phyloP scores from a whole-genome alignment of 2,888 invertebrate species.

The Drosophila greeni region DNA sequence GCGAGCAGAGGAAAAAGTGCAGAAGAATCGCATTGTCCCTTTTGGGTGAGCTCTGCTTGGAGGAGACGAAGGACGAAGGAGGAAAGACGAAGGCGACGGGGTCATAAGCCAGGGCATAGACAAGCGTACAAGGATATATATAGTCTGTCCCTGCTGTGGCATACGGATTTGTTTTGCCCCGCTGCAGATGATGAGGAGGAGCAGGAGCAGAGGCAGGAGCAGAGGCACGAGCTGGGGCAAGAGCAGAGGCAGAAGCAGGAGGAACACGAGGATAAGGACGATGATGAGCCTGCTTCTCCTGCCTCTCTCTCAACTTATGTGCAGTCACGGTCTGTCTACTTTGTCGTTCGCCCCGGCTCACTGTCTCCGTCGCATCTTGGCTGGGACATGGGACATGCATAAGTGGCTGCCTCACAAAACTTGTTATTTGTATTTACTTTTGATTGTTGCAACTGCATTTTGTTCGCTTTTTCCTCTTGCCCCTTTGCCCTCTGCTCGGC shows the following conservation, averaged over 20 bases:
- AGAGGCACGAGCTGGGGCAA: slow-evolving; percentile 18
- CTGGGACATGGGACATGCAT: slow-evolving; percentile 64
- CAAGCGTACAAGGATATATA: slow-evolving; percentile 52
- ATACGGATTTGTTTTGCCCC: slow-evolving; percentile 58
- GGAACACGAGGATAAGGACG: slow-evolving; percentile 33
- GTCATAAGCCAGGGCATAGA: slow-evolving; percentile 46
- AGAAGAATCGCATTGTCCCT: slow-evolving; percentile 70
- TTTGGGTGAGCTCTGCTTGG: neutral
- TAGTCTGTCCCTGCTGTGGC: slow-evolving; percentile 55
- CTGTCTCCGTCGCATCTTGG: slow-evolving; percentile 32
- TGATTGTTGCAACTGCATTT: slow-evolving; percentile 63
- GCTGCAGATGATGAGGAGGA: slow-evolving; percentile 41
- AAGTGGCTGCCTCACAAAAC: slow-evolving; percentile 66
- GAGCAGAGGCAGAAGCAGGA: slow-evolving; percentile 24
- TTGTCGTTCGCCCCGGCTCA: slow-evolving; percentile 40
- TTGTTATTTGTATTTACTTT: slow-evolving; percentile 72
- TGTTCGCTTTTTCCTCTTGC: slow-evolving; percentile 24
- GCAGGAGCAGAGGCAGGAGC: slow-evolving; percentile 24
- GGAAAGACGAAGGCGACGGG: slow-evolving; percentile 9
- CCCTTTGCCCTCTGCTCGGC: slow-evolving; percentile 18
- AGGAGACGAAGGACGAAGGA: slow-evolving; percentile 7
- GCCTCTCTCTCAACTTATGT: slow-evolving; percentile 60
- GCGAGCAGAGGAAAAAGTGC: slow-evolving; percentile 70
- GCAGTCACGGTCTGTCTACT: slow-evolving; percentile 63
- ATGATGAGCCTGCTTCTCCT: slow-evolving; percentile 32